Evolutionary conservation across 2,113 vertebrate genomes (phyloP).

Genomic region (Xiphorhynchus elegans): DNA sequence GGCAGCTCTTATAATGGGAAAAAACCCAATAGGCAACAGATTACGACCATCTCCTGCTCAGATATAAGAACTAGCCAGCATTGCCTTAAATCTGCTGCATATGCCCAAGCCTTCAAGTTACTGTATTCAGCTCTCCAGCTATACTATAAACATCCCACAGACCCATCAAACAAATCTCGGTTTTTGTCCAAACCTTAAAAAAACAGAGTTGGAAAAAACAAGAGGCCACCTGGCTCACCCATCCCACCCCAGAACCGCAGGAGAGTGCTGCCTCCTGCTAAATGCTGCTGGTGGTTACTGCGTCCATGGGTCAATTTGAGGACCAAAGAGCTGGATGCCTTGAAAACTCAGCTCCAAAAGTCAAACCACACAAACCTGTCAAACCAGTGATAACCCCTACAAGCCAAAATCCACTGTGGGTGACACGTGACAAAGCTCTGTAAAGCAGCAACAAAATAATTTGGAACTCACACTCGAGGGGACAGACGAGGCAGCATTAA

Average conservation of each 20-base stretch:
- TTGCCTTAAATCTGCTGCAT: not conserved
- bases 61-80: not conserved
- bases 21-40: not conserved
- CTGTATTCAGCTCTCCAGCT: not conserved
- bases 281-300: not conserved
- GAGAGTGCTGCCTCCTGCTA: not conserved
- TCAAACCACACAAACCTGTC: not conserved
- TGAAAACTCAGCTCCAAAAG: not conserved
- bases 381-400: not conserved
- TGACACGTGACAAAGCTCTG: accelerated
- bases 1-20: not conserved
- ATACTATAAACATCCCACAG: not conserved
- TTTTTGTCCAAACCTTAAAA: constrained; percentile 19
- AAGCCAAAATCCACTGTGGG: not conserved
- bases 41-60: not conserved
- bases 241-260: not conserved
- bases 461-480: accelerated
- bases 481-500: not conserved
- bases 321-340: not conserved
- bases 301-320: not conserved
- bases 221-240: constrained; percentile 1
- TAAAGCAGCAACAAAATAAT: not conserved
- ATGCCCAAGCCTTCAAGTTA: constrained; percentile 2
- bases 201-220: not conserved
- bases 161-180: not conserved